Percentiles rank a stretch among this genome's conserved stretches.
Conservation (phyloP, 2,113 vertebrate genomes). For the Aspiorhynchus laticeps region DNA sequence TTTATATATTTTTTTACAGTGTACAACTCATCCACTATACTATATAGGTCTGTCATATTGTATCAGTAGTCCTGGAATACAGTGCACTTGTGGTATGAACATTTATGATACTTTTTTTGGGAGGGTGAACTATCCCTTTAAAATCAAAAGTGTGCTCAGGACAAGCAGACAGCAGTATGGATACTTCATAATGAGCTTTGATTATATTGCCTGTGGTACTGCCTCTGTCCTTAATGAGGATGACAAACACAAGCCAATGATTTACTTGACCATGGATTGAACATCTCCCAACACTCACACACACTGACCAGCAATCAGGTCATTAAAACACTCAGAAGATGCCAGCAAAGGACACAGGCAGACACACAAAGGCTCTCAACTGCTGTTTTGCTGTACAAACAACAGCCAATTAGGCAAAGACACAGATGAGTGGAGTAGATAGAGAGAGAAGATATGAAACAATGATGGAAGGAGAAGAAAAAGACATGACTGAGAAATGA, state of each 20-base stretch:
- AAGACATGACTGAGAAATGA: constrained; percentile 20
- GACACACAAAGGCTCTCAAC: constrained; percentile 22
- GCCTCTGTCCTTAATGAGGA: constrained; percentile 19
- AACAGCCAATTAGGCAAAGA: constrained; percentile 60
- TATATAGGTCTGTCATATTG: too few species aligned
- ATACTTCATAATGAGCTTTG: background rate
- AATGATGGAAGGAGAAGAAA: constrained; percentile 9
- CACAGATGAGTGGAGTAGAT: background rate
- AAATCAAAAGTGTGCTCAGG: background rate
- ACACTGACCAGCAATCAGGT: background rate
- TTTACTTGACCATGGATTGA: constrained; percentile 8
- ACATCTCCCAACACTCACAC: constrained; percentile 8
- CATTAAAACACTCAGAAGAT: constrained; percentile 10
- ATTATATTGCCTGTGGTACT: background rate
- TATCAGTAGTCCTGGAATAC: background rate
- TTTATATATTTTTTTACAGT: too few species aligned
- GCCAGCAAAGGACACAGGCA: constrained; percentile 11
- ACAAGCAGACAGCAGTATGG: background rate
- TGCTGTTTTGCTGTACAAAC: constrained; percentile 65
- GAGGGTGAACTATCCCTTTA: background rate
- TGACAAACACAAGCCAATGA: constrained; percentile 24
- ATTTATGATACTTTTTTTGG: background rate
- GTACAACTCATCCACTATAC: too few species aligned
- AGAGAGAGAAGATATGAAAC: constrained; percentile 35
- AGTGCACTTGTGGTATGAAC: background rate